Conservation (phyloP, 2,113 vertebrate genomes). For the Orthonyx spaldingii region DNA sequence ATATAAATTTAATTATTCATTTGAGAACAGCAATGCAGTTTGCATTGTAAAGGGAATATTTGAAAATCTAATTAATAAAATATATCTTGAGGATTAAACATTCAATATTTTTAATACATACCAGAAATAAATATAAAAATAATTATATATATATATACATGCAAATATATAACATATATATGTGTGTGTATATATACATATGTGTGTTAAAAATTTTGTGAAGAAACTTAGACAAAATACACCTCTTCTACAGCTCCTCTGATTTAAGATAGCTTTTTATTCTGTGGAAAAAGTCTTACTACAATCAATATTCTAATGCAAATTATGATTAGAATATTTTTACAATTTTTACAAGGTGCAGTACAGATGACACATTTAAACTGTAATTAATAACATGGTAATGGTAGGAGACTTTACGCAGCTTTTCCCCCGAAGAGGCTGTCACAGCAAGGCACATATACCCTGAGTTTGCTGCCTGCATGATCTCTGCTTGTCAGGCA, state of each 20-base stretch:
- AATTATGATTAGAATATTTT: not conserved
- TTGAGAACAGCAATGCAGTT: slow-evolving; percentile 22
- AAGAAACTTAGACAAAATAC: not conserved
- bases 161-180: not conserved
- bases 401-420: not conserved
- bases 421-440: not conserved
- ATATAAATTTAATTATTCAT: not conserved
- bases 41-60: not conserved
- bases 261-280: not conserved
- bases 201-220: not conserved
- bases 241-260: not conserved
- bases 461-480: not conserved
- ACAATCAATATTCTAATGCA: not conserved
- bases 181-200: not conserved
- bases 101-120: not conserved
- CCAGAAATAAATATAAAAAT: not conserved
- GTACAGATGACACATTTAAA: not conserved
- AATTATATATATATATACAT: not conserved
- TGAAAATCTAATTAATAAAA: slow-evolving; percentile 25
- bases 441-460: not conserved
- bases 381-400: not conserved
- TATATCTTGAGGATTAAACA: not conserved
- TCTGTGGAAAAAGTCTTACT: not conserved
- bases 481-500: not conserved
- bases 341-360: not conserved